Evolutionary conservation across 2,888 invertebrate species (phyloP).

Genomic region (Amblyjoppa proteus): DNA sequence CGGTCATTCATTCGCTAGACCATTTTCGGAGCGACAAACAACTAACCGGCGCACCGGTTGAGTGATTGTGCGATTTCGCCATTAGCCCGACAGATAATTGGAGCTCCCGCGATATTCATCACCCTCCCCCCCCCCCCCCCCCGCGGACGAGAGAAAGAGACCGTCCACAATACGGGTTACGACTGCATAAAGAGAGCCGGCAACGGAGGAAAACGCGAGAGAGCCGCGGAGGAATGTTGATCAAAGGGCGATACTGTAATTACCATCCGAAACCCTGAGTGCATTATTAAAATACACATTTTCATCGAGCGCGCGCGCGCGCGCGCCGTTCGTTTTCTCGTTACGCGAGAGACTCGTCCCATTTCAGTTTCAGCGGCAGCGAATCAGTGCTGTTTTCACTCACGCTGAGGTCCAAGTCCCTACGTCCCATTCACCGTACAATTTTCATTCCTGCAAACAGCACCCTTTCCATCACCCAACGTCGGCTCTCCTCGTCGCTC

Average conservation of each 20-base stretch:
- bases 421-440: too few relatives aligned
- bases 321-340: conserved; percentile 44
- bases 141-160: conserved; percentile 29
- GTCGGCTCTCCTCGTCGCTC: conserved; percentile 17
- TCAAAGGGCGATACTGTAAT: conserved; percentile 67
- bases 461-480: conserved; percentile 7
- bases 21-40: conserved; percentile 54
- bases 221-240: conserved; percentile 25
- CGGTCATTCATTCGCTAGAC: conserved; percentile 46
- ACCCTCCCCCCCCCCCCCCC: background rate
- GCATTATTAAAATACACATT: conserved; percentile 70
- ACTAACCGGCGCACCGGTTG: conserved; percentile 24
- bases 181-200: conserved; percentile 16
- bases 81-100: conserved; percentile 45
- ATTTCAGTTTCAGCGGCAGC: conserved; percentile 30
- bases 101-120: conserved; percentile 12
- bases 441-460: conserved; percentile 40
- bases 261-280: conserved; percentile 57
- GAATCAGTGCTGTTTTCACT: conserved; percentile 35
- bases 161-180: conserved; percentile 1
- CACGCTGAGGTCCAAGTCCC: conserved; percentile 41
- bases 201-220: conserved; percentile 5
- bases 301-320: conserved; percentile 44
- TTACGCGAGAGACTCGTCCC: conserved; percentile 4
- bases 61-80: conserved; percentile 40